phyloP scores from a whole-genome alignment of 2,797 vertebrate species.

The Alosa sapidissima region DNA sequence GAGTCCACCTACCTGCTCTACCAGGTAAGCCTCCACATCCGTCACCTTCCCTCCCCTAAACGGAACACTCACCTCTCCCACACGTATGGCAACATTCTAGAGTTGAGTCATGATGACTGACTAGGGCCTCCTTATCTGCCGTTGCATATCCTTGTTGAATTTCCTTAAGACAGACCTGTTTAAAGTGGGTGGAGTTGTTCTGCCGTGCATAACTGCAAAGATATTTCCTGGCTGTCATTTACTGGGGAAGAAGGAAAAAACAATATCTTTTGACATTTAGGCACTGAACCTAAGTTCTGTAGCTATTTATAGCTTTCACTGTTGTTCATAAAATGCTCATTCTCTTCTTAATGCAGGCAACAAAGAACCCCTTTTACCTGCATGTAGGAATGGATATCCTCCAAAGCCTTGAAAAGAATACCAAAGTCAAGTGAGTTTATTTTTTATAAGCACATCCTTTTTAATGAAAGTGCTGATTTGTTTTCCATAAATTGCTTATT shows the following conservation, averaged over 20 bases:
- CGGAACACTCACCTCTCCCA: neutral
- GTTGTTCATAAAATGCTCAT: neutral
- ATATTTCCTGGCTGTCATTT: neutral
- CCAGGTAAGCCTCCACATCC: conserved; percentile 76
- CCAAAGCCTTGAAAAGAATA: conserved; percentile 94
- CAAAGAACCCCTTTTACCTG: conserved; percentile 98
- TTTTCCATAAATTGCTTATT: neutral
- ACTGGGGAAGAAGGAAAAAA: neutral
- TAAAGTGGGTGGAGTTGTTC: neutral
- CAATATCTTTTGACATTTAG: neutral
- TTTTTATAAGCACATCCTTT: neutral
- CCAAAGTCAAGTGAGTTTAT: conserved; percentile 89
- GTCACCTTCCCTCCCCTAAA: neutral
- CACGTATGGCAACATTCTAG: neutral
- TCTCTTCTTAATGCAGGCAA: conserved; percentile 76
- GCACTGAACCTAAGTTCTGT: neutral
- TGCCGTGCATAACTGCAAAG: neutral
- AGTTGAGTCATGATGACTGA: neutral
- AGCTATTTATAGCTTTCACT: neutral
- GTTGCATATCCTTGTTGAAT: neutral
- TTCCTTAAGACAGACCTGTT: neutral
- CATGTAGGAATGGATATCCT: conserved; percentile 99
- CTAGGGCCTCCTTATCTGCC: neutral
- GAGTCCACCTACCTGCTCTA: conserved; percentile 97
- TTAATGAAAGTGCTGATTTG: neutral